A percentile compares a stretch with the other conserved stretches of the same genome.
Evolutionary conservation across 2,888 invertebrate species (phyloP).

Genomic region (Pristionchus maxplancki): DNA sequence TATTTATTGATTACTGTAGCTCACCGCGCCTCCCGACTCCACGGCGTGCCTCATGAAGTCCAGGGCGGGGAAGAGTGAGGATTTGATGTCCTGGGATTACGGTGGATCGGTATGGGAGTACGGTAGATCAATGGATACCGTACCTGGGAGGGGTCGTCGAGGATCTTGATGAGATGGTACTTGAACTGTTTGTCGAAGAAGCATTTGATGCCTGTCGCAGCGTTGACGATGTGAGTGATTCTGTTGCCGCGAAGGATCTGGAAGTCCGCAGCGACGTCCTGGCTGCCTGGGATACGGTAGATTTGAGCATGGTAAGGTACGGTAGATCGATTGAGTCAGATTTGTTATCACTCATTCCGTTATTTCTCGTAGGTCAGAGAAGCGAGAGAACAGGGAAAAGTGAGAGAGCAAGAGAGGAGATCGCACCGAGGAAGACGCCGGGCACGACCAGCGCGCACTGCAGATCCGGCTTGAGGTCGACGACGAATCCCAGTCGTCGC

Average conservation of each 20-base stretch:
- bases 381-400: too few species aligned
- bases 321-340: too few species aligned
- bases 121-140: conserved; percentile 4
- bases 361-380: too few species aligned
- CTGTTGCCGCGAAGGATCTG: conserved; percentile 74
- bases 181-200: conserved; percentile 77
- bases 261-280: conserved; percentile 79
- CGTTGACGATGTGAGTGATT: conserved; percentile 80
- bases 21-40: conserved; percentile 58
- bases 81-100: conserved; percentile 43
- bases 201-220: conserved; percentile 78
- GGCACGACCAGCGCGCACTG: conserved; percentile 78
- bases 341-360: too few species aligned
- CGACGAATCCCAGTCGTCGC: conserved; percentile 78
- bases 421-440: conserved; percentile 73
- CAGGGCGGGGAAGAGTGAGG: neutral
- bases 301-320: neutral
- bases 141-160: conserved; percentile 56
- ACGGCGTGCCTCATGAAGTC: conserved; percentile 78
- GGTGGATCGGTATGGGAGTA: too few species aligned
- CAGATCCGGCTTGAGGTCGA: conserved; percentile 78
- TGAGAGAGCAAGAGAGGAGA: too few species aligned
- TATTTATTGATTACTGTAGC: neutral
- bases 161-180: conserved; percentile 74
- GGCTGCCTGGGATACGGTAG: conserved; percentile 79